Evolutionary conservation across 1,140 invertebrate genomes (phyloP), one percentile per base, ranked within the genome.

Genomic region (Camponotus vicinus): DNA sequence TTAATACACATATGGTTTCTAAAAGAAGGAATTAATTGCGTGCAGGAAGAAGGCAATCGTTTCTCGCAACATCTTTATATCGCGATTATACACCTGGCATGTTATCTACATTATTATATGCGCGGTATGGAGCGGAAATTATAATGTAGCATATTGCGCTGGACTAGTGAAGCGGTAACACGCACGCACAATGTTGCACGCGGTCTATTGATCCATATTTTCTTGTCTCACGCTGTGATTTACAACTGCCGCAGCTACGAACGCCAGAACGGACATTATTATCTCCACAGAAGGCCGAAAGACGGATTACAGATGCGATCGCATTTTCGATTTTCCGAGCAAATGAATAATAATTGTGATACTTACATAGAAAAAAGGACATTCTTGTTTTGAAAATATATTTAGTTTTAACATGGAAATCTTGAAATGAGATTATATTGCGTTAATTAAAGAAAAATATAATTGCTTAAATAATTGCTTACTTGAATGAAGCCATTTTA

Each of bases 161-260:
- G 42, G 40, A 49, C 55, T 75, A 1, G 55, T 55, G 18, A 15
- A 45, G 40, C 40, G 69, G 27, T 75, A 64, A 42, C 64, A 13
- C 67, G 34, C 69, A 83, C 79, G 69, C 79, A 83, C 69, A 83
- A 83, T 83, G 69, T 63, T 45, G 40, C 79, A 61, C 69, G 79
- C 69, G 69, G 79, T 75, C 69, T 83, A 83, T 83, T 27, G 69
- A 83, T 83, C 69, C 69, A 49, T 37, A 83, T 61, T 83, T 83
- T 83, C 79, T 83, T 83, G 69, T 75, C 69, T 75, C 69, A 37
- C 40, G n/a, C 18, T 40, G 55, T 83, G 57, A 83, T 83, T 83
- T 83, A 83, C 69, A 63, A 83, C 9, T 45, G 9, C 27, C n/a
- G 13, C n/a, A 6, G 7, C 27, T 13, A 27, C 55, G 45, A 49